Conservation (phyloP, 1,140 invertebrate genomes). For the Papilio polyxenes region DNA sequence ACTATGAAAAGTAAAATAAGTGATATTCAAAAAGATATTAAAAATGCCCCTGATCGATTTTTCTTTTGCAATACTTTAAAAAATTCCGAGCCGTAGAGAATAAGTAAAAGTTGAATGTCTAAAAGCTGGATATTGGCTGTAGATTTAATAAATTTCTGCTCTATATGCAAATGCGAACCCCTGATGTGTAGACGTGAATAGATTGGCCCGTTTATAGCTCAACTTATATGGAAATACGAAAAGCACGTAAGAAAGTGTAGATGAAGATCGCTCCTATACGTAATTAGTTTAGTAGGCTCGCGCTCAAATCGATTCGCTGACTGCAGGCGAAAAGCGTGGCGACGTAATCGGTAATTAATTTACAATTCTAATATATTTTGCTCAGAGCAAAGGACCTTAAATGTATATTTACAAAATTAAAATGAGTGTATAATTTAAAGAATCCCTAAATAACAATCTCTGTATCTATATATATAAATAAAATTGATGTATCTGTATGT, state of each 20-base stretch:
- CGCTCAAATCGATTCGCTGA: constrained; percentile 64
- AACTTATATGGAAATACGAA: constrained; percentile 80
- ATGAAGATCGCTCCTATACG: constrained; percentile 76
- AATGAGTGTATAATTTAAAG: constrained; percentile 48
- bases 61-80: constrained; percentile 62
- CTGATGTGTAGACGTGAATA: constrained; percentile 81
- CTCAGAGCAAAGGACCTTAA: constrained; percentile 46
- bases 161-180: constrained; percentile 80
- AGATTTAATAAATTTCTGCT: constrained; percentile 81
- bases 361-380: constrained; percentile 62
- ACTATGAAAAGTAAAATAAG: neutral
- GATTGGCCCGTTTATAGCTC: constrained; percentile 80
- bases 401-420: constrained; percentile 51
- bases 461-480: too few species aligned
- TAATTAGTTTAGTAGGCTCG: constrained; percentile 77
- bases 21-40: neutral
- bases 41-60: constrained; percentile 29
- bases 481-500: too few species aligned
- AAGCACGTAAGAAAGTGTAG: constrained; percentile 78
- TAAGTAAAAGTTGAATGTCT: constrained; percentile 77
- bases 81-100: constrained; percentile 68
- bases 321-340: constrained; percentile 54
- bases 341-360: constrained; percentile 64
- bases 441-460: constrained; percentile 27
- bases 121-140: constrained; percentile 79